These are phyloP conservation scores for Hirudinaria manillensis DNA, from an alignment of 2,888 invertebrate species.

Conservation along the genomic window DNA sequence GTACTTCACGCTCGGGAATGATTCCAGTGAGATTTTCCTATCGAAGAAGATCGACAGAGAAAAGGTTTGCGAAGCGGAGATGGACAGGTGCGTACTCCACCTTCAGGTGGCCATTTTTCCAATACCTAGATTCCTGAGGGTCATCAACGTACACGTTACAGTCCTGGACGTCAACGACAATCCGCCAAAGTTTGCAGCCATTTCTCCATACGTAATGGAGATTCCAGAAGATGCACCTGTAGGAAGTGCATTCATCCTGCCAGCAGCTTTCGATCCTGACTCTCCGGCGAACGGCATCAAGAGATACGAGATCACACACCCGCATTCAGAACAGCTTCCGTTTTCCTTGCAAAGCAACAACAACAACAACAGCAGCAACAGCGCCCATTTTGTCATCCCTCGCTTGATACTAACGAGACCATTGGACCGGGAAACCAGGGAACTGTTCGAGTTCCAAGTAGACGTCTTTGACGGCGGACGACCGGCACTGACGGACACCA, in stretches of 20 bases:
- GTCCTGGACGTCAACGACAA: slow-evolving; percentile 51
- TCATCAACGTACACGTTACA: slow-evolving; percentile 40
- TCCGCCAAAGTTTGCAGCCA: slow-evolving; percentile 43
- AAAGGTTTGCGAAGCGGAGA: slow-evolving; percentile 46
- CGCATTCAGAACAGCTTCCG: not conserved
- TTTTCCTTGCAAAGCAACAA: not conserved
- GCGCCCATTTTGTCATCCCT: not conserved
- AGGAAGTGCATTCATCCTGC: not conserved
- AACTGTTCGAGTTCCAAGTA: not conserved
- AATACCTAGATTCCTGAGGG: not conserved
- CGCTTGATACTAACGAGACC: not conserved
- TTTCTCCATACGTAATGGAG: not conserved
- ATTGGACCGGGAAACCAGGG: slow-evolving; percentile 9
- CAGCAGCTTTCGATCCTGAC: slow-evolving; percentile 2
- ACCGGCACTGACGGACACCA: not conserved
- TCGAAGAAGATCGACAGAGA: slow-evolving; percentile 49
- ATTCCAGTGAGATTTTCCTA: slow-evolving; percentile 31
- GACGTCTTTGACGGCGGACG: not conserved
- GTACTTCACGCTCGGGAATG: not conserved
- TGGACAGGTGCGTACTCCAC: slow-evolving; percentile 38
- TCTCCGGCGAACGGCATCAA: not conserved
- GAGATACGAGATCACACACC: not conserved
- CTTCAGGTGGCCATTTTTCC: slow-evolving; percentile 6
- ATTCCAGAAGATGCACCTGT: slow-evolving; percentile 6
- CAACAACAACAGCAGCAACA: not conserved